Conservation (phyloP, 2,888 invertebrate species). For the Acanthopleura granulata region DNA sequence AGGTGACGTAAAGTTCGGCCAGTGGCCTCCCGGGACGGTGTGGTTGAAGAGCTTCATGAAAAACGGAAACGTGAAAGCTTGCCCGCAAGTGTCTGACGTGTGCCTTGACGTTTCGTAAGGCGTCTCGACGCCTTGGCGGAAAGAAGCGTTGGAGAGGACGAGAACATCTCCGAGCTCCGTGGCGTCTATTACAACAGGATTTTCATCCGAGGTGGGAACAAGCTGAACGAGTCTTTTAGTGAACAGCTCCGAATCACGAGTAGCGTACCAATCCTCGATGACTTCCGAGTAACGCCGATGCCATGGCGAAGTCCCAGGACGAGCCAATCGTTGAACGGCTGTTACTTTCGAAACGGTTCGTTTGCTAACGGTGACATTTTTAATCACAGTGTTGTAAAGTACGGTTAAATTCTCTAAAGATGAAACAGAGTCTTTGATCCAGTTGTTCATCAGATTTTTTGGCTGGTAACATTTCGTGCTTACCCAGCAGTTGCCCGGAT, state of each 20-base stretch:
- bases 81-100: conserved; percentile 30
- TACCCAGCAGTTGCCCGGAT: conserved; percentile 35
- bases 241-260: conserved; percentile 25
- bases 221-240: conserved; percentile 23
- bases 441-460: conserved; percentile 26
- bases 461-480: conserved; percentile 32
- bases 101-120: conserved; percentile 26
- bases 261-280: conserved; percentile 31
- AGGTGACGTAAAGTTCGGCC: conserved; percentile 19
- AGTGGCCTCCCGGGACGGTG: background rate
- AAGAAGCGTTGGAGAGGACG: conserved; percentile 28
- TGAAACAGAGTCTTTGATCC: conserved; percentile 23
- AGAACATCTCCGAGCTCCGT: conserved; percentile 31
- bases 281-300: conserved; percentile 21
- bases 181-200: conserved; percentile 30
- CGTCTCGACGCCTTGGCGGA: conserved; percentile 29
- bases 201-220: background rate
- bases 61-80: conserved; percentile 31
- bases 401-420: conserved; percentile 27
- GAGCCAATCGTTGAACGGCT: conserved; percentile 26
- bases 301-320: conserved; percentile 22
- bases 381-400: conserved; percentile 33
- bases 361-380: conserved; percentile 18
- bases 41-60: conserved; percentile 22
- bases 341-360: conserved; percentile 20